Evolutionary conservation across 2,797 vertebrate species (phyloP), one percentile per base, ranked within the genome.

Genomic region (Pteronotus mesoamericanus): DNA sequence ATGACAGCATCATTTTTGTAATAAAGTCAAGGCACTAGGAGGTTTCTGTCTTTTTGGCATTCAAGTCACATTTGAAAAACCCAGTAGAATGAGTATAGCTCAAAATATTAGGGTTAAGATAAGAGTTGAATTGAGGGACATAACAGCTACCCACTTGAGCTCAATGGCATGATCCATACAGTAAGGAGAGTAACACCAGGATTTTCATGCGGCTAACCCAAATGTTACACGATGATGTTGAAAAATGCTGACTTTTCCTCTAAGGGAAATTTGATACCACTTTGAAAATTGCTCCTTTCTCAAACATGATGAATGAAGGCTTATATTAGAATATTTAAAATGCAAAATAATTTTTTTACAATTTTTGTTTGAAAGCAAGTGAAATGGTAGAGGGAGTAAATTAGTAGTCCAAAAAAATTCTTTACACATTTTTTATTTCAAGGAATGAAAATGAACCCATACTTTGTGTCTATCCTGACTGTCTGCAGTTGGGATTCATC

Each of bases 361-460:
- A 42, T 44, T 51, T 71, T 71, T 21, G 1, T 29, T 46, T 46
- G 34, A 71, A 78, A 85, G 34, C 34, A 79, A 83, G 39, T 51
- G 26, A 80, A 93, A 80, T 71, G 48, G 78, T 71, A 37, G 77
- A 85, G 44, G 19, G 34, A 55, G 46, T 37, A 55, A 55, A 29
- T 16, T 11, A 48, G 14, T 22, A 6, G 32, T 37, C 44, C 68
- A 69, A 34, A 68, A 51, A 29, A 48, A 18, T 26, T 15, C 48
- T 53, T 68, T 32, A 15, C 15, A 61, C 11, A 10, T 42, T 74
- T 74, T 92, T 34, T 37, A 19, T 64, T 84, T 51, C 26, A 64
- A 68, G 24, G 42, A 53, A 78, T 22, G 42, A 72, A 66, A 37
- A 5, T 9, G 68, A 78, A 21, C 2, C 6, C 9, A 11, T 4